Evolutionary conservation across 2,888 invertebrate genomes (phyloP).

Genomic region (Hemistola chrysoprasaria): DNA sequence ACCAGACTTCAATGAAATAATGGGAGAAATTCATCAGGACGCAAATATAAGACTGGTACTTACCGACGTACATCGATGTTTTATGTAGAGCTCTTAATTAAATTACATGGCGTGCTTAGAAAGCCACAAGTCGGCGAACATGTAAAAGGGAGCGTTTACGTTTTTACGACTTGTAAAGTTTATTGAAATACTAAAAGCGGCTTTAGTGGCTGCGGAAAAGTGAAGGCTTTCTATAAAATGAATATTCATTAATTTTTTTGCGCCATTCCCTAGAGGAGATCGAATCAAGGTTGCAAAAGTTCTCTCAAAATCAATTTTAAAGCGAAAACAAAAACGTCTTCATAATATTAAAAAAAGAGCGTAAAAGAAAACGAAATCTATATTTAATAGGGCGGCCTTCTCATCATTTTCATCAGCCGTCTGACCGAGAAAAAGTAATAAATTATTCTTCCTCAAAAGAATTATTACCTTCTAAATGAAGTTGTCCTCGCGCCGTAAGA

Average conservation of each 20-base stretch:
- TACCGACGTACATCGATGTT: slow-evolving; percentile 57
- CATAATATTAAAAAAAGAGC: slow-evolving; percentile 20
- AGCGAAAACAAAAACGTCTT: slow-evolving; percentile 4
- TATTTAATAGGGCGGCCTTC: slow-evolving; percentile 28
- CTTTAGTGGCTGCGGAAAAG: slow-evolving; percentile 5
- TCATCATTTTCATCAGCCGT: slow-evolving; percentile 30
- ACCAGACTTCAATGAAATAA: slow-evolving; percentile 50
- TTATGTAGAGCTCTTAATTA: slow-evolving; percentile 69
- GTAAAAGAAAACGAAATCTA: slow-evolving; percentile 28
- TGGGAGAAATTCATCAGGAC: slow-evolving; percentile 61
- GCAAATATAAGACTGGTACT: slow-evolving; percentile 59
- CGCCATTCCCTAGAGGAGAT: too few relatives aligned
- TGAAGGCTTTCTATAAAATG: not conserved
- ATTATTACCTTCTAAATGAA: slow-evolving; percentile 51
- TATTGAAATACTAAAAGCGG: slow-evolving; percentile 34
- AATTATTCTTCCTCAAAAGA: slow-evolving; percentile 35
- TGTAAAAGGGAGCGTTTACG: slow-evolving; percentile 37
- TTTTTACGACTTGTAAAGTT: slow-evolving; percentile 36
- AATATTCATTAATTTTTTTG: too few relatives aligned
- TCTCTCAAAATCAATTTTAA: slow-evolving; percentile 7
- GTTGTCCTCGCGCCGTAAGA: slow-evolving; percentile 46
- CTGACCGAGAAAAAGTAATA: slow-evolving; percentile 33
- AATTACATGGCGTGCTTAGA: slow-evolving; percentile 65
- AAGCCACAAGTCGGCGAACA: slow-evolving; percentile 47
- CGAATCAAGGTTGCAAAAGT: not conserved